Conservation (phyloP, 2,113 vertebrate genomes). For the Lepus americanus region DNA sequence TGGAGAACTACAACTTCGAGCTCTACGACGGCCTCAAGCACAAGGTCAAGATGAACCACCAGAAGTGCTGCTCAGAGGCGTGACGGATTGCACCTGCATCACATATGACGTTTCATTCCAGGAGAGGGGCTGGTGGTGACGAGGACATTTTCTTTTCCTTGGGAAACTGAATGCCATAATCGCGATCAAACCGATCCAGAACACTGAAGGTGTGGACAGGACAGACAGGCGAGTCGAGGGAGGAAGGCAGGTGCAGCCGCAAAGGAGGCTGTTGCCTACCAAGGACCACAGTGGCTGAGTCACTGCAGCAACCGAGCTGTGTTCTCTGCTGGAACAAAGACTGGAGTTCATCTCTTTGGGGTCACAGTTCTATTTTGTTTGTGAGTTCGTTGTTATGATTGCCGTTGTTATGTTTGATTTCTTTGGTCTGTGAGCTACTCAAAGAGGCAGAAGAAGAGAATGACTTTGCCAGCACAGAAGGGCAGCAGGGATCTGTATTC, state of each 20-base stretch:
- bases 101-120: constrained; percentile 77
- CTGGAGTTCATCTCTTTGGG: constrained; percentile 73
- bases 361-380: constrained; percentile 76
- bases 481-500: constrained; percentile 67
- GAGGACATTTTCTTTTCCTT: constrained; percentile 80
- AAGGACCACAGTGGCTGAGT: not conserved
- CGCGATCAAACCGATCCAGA: constrained; percentile 72
- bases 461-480: constrained; percentile 76
- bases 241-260: constrained; percentile 61
- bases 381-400: constrained; percentile 72
- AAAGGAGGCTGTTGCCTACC: rapidly evolving
- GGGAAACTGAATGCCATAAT: constrained; percentile 89
- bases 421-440: constrained; percentile 81
- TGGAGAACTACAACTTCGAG: constrained; percentile 99
- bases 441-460: constrained; percentile 71
- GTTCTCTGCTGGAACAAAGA: constrained; percentile 59
- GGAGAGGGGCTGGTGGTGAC: constrained; percentile 82
- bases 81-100: constrained; percentile 86
- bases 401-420: constrained; percentile 73
- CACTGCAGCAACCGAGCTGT: constrained; percentile 27
- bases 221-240: constrained; percentile 41
- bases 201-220: constrained; percentile 69
- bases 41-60: constrained; percentile 99
- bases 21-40: constrained; percentile 98
- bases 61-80: constrained; percentile 98